A percentile compares a stretch with the other conserved stretches of the same genome.
Evolutionary conservation across 2,113 vertebrate genomes (phyloP).

Genomic region (Otocyon megalotis): DNA sequence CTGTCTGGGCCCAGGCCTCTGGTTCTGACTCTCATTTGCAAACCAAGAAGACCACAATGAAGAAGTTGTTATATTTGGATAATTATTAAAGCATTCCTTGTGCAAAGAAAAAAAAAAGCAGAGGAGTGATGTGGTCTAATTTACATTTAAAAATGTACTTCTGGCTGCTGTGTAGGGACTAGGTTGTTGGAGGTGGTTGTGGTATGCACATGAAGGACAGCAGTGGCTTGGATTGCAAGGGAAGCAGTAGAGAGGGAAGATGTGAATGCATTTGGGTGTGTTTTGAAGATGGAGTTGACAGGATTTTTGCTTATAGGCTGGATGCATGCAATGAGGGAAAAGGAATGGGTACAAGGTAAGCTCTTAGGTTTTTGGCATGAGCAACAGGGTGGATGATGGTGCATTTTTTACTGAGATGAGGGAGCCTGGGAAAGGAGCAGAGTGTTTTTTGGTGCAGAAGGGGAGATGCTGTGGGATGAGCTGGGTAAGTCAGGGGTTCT

Average conservation of each 20-base stretch:
- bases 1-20: not conserved
- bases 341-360: not conserved
- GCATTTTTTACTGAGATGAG: not conserved
- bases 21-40: constrained; percentile 41
- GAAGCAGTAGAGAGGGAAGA: not conserved
- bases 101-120: not conserved
- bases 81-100: constrained; percentile 57
- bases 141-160: not conserved
- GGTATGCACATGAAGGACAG: not conserved
- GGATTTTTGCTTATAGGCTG: constrained; percentile 18
- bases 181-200: not conserved
- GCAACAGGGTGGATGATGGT: not conserved
- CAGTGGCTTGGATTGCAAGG: not conserved
- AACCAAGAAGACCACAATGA: constrained; percentile 12
- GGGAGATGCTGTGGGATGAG: not conserved
- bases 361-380: not conserved
- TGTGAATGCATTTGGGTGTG: not conserved
- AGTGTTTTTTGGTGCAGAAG: not conserved
- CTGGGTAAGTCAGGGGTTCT: not conserved
- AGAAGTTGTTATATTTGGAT: not conserved
- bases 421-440: not conserved
- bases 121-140: not conserved
- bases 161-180: not conserved
- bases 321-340: not conserved
- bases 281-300: not conserved